Evolutionary conservation across 2,113 vertebrate species (phyloP).

Genomic region (Stercorarius parasiticus): DNA sequence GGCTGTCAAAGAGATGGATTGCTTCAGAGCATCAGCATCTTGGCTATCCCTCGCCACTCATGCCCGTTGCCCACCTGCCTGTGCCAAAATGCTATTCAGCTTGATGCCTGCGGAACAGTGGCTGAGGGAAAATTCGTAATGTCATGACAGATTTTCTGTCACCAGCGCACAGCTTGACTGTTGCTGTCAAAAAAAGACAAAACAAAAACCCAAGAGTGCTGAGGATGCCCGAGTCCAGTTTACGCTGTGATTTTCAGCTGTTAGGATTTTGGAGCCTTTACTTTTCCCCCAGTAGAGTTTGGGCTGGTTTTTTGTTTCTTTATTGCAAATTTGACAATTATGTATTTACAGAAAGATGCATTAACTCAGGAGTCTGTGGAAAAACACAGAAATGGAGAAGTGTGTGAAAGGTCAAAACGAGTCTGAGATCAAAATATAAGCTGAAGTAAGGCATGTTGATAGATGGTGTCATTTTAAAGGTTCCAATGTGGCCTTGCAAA

Average conservation of each 20-base stretch:
- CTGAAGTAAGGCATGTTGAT: not conserved
- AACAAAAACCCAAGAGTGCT: not conserved
- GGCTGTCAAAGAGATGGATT: not conserved
- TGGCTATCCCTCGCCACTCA: not conserved
- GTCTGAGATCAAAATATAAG: not conserved
- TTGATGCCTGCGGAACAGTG: not conserved
- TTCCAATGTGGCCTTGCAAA: not conserved
- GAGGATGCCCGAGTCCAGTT: not conserved
- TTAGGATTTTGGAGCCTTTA: not conserved
- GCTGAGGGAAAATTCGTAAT: not conserved
- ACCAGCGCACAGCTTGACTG: conserved; percentile 1
- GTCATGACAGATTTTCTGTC: conserved; percentile 44
- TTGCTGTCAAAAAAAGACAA: not conserved
- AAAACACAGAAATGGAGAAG: not conserved
- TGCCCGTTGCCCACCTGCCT: not conserved
- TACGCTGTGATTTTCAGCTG: not conserved
- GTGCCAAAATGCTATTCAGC: conserved; percentile 16
- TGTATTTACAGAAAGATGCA: not conserved
- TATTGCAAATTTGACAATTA: not conserved
- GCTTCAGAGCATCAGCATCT: not conserved
- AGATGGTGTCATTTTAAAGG: not conserved
- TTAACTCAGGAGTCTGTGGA: not conserved
- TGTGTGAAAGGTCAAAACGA: not conserved
- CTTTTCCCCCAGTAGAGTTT: not conserved
- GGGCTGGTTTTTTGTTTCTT: not conserved